Evolutionary conservation across 2,888 invertebrate species (phyloP), one percentile per base, ranked within the genome.

Genomic region (Lasioglossum lativentre): DNA sequence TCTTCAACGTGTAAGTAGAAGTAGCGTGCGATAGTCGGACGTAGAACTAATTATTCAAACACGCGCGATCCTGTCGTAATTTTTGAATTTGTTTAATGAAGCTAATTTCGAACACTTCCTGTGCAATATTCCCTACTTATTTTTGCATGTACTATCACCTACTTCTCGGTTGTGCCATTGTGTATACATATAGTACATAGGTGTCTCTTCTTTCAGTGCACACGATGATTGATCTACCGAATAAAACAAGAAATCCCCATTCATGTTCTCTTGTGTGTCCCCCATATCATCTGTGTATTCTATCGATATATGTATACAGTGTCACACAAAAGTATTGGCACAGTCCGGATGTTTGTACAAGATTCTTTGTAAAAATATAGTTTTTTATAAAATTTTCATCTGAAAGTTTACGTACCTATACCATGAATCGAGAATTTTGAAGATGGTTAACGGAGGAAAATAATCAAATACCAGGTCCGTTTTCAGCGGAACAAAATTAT

Each of bases 141-240:
- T 66, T 34, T 19, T 19, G 84, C 83, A 89, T 83, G 80, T 88
- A 45, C 75, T 12, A 79, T 75, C 80, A 84, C 56, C 56, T 72
- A 19, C 34, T 66, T 66, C 75, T 83, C 71, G 77, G 77, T 40
- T 85, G 19, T 66, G 16, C 34, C 34, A 66, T 82, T 85, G 71
- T 42, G 3, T 52, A 52, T 23, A 23, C 23, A 52, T 23, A 23
- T 52, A 52, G 52, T 75, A 80, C 78, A 82, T 87, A 87, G 80
- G 72, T 85, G 82, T 86, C 88, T 80, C 78, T 79, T 83, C 73
- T 83, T 85, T 75, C 83, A 73, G 77, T 86, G 90, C 90, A 90
- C 90, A 91, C 90, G 76, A 86, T 83, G 81, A 86, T 82, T 77
- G 79, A 76, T 82, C 82, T 86, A 80, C 85, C 79, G 75, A 68